phyloP scores from a whole-genome alignment of 1,140 invertebrate species.

The Listronotus bonariensis region DNA sequence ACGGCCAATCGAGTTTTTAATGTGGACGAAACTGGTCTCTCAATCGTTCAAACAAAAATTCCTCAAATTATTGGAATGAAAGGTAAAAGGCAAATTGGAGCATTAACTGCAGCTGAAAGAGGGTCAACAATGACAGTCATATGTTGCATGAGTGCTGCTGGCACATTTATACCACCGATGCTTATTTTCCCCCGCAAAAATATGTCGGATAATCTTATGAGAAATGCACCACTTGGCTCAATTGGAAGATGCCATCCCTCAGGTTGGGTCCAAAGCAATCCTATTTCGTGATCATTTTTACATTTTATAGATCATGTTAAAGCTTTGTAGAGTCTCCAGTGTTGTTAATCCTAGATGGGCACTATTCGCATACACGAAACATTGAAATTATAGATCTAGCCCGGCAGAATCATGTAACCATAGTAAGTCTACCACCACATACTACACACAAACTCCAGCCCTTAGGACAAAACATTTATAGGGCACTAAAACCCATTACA shows the following conservation, averaged over 20 bases:
- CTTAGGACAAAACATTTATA: no score
- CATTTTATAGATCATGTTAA: slow-evolving; percentile 33
- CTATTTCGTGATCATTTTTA: slow-evolving; percentile 31
- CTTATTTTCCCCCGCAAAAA: slow-evolving; percentile 37
- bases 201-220: slow-evolving; percentile 18
- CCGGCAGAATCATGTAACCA: slow-evolving; percentile 24
- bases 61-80: slow-evolving; percentile 15
- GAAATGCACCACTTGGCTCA: slow-evolving; percentile 39
- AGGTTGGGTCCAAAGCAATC: slow-evolving; percentile 37
- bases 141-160: slow-evolving; percentile 50
- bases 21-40: slow-evolving; percentile 27
- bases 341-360: slow-evolving; percentile 25
- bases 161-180: slow-evolving; percentile 21
- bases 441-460: no score
- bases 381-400: slow-evolving; percentile 30
- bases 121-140: slow-evolving; percentile 57
- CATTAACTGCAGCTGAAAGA: slow-evolving; percentile 57
- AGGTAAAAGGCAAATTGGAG: slow-evolving; percentile 41
- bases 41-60: slow-evolving; percentile 22
- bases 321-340: slow-evolving; percentile 16
- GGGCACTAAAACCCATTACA: no score
- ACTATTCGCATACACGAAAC: slow-evolving; percentile 31
- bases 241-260: slow-evolving; percentile 31
- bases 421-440: slow-evolving; percentile 28
- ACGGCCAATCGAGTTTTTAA: slow-evolving; percentile 19